Percentiles rank a stretch among this genome's conserved stretches.
These are phyloP conservation scores for Drosophila quadrilineata DNA, from an alignment of 1,140 invertebrate genomes.

Conservation along the genomic window DNA sequence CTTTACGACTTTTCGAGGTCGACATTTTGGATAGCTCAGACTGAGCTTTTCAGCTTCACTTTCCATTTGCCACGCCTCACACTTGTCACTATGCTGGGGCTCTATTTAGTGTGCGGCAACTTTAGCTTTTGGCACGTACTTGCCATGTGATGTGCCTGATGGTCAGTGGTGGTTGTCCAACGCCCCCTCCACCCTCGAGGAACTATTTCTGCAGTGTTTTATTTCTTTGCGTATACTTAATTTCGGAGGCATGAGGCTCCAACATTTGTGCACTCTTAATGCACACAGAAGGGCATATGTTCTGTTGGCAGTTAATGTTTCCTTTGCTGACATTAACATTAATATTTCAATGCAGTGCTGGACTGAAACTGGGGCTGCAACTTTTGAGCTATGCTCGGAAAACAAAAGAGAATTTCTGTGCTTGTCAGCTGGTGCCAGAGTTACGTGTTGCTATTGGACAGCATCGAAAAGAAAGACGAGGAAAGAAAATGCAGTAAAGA, in stretches of 20 bases:
- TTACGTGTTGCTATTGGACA: constrained; percentile 70
- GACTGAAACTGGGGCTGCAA: constrained; percentile 14
- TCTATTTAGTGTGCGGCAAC: constrained; percentile 18
- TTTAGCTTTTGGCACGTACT: constrained; percentile 32
- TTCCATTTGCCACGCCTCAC: constrained; percentile 20
- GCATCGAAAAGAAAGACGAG: not conserved
- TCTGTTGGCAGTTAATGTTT: constrained; percentile 68
- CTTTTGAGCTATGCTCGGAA: constrained; percentile 56
- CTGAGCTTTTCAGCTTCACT: constrained; percentile 13
- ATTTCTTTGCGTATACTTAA: not conserved
- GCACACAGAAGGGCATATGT: too few species aligned
- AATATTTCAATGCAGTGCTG: constrained; percentile 61
- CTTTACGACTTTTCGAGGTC: not conserved
- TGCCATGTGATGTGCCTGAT: constrained; percentile 38
- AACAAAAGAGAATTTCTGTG: constrained; percentile 18
- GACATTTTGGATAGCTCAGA: not conserved
- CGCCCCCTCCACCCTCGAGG: constrained; percentile 9
- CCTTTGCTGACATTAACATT: constrained; percentile 70
- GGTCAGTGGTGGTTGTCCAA: constrained; percentile 18
- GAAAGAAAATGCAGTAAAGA: too few species aligned
- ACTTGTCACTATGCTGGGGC: constrained; percentile 7
- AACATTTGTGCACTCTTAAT: not conserved
- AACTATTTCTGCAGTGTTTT: not conserved
- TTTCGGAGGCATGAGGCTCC: too few species aligned
- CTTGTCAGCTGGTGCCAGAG: constrained; percentile 56